Base-by-base conservation (phyloP, 2,113 vertebrate species). In the Lontra canadensis region DNA sequence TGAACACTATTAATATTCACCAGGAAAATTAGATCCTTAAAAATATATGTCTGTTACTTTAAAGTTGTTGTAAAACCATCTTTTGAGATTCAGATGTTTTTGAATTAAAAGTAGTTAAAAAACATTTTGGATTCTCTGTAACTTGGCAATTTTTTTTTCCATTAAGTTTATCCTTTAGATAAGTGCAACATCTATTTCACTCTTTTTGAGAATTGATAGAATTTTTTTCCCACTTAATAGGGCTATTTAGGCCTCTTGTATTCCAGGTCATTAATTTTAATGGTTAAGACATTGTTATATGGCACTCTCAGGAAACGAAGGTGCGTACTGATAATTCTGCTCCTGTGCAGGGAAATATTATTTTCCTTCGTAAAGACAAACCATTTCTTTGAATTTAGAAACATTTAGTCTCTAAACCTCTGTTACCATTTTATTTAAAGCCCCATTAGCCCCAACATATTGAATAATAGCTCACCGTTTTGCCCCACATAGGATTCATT, bases 341-440 rank as follows among this genome's bases (percentile, higher is more conserved):
- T 96, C 3, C n/a, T 97, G 36, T 84, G 39, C 49, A 90, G 11
- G n/a, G 25, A 95, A 97, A 90, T 86, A 87, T 23, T 92, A 73
- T 96, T 98, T 96, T 92, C 59, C 34, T 95, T 84, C 29, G 49
- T 90, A 94, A 96, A 97, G 82, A 74, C 34, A 96, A 95, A 87
- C 57, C 57, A 90, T 94, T 96, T 25, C 34, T 97, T 97, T 97
- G 90, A 82, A 94, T 97, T 97, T 93, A 90, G 92, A 96, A 97
- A 86, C 44, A 94, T 90, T 98, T 97, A 36, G 49, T 91, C 97
- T 96, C 91, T 88, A 88, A 95, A 44, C 13, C 36, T 95, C 81
- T 94, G 63, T 90, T 96, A 57, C 36, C 82, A 93, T 95, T 98
- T 96, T 96, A 98, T 95, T 97, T 98, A 98, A 98, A 97, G 74